These are phyloP conservation scores for Pleuronectes platessa DNA, from an alignment of 2,113 vertebrate species.

Conservation along the genomic window DNA sequence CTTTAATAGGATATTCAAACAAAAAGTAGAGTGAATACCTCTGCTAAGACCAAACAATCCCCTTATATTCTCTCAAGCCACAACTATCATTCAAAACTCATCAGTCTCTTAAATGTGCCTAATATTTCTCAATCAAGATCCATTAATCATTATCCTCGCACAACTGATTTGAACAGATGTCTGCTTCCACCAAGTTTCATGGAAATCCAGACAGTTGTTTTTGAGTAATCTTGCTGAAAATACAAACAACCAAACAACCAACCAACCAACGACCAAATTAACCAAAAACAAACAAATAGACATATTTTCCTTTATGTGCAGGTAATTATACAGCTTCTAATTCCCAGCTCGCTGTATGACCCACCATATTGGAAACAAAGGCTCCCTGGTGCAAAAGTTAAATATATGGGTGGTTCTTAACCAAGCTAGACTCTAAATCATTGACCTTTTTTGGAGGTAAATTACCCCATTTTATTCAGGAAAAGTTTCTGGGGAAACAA, in stretches of 20 bases:
- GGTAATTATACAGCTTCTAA: not conserved
- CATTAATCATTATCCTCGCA: no score
- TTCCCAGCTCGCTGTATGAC: conserved; percentile 23
- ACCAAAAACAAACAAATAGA: not conserved
- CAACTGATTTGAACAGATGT: no score
- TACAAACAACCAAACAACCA: no score
- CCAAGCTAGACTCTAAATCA: conserved; percentile 36
- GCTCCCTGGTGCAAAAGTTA: conserved; percentile 12
- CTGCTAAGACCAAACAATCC: not conserved
- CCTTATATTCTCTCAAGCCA: conserved; percentile 3
- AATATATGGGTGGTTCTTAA: conserved; percentile 34
- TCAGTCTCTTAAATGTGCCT: not conserved
- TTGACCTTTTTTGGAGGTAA: conserved; percentile 32
- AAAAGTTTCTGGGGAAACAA: conserved; percentile 43
- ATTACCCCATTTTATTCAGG: conserved; percentile 63
- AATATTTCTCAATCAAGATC: no score
- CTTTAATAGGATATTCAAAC: not conserved
- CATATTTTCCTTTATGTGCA: no score
- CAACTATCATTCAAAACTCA: not conserved
- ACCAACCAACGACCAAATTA: not conserved
- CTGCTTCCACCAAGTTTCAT: no score
- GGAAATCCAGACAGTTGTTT: no score
- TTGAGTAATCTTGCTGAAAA: no score
- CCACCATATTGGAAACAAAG: not conserved
- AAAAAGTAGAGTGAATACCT: not conserved